Conservation (phyloP, 2,113 vertebrate species). For the Zosterops japonicus region DNA sequence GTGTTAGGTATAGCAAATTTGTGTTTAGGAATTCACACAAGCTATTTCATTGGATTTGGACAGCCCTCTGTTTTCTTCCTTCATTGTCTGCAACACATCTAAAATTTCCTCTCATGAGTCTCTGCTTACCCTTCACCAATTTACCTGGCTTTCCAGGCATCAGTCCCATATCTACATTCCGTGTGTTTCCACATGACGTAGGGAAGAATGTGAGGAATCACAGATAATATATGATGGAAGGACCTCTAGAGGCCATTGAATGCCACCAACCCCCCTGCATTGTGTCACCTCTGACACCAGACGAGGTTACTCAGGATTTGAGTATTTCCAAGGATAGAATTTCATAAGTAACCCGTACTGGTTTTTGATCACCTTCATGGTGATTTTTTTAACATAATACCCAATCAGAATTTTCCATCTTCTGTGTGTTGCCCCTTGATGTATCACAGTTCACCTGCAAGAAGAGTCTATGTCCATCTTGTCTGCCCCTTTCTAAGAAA, state of each 20-base stretch:
- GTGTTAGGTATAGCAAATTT: not conserved
- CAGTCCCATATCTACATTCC: not conserved
- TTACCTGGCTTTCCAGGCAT: not conserved
- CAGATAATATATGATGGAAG: not conserved
- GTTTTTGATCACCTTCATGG: not conserved
- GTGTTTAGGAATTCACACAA: not conserved
- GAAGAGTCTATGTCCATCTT: not conserved
- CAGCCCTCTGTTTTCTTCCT: not conserved
- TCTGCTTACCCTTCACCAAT: not conserved
- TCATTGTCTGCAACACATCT: not conserved
- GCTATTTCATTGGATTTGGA: not conserved
- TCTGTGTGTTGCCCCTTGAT: not conserved
- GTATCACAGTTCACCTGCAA: not conserved
- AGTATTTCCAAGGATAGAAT: not conserved
- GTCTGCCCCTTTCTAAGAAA: not conserved
- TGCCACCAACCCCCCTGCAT: not conserved
- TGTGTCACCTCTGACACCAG: not conserved
- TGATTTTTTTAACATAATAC: not conserved
- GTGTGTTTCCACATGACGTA: not conserved
- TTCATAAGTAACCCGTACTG: not conserved
- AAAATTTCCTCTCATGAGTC: not conserved
- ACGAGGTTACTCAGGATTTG: not conserved
- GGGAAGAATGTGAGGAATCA: not conserved
- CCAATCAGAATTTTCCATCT: not conserved
- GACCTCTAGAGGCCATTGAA: not conserved